Evolutionary conservation across 2,888 invertebrate species (phyloP).

Genomic region (Coecobrya sp.): DNA sequence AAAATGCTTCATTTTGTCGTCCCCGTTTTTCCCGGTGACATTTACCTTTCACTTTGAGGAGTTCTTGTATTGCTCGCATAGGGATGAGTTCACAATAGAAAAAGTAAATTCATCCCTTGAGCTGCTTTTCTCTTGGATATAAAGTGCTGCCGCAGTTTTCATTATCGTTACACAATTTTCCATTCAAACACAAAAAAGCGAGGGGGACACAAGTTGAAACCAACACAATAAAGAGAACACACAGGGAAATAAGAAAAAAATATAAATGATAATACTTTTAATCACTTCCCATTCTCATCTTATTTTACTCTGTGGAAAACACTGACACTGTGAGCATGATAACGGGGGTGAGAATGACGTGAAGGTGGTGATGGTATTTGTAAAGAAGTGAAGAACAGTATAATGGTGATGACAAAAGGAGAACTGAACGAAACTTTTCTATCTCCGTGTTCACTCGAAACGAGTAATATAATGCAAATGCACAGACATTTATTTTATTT

Average conservation of each 20-base stretch:
- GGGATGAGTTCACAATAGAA: neutral
- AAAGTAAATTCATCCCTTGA: constrained; percentile 66
- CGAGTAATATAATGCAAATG: constrained; percentile 29
- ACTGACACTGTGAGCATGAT: constrained; percentile 9
- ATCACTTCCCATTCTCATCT: constrained; percentile 67
- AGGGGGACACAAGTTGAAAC: neutral
- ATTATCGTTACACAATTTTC: constrained; percentile 2
- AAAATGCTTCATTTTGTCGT: neutral
- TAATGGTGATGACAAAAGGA: neutral
- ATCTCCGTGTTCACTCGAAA: neutral
- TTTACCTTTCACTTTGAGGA: constrained; percentile 38
- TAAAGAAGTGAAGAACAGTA: neutral
- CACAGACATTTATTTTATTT: constrained; percentile 29
- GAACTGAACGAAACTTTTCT: neutral
- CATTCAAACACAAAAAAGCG: neutral
- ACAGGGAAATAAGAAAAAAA: constrained; percentile 19
- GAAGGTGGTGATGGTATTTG: neutral
- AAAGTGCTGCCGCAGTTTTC: neutral
- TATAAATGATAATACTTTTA: constrained; percentile 57
- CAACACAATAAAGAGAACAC: constrained; percentile 4
- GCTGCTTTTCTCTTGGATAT: constrained; percentile 28
- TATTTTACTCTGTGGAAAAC: constrained; percentile 60
- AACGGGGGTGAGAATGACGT: neutral
- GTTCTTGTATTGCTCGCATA: too few relatives aligned
- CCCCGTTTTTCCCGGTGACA: neutral